phyloP scores from a whole-genome alignment of 2,797 vertebrate genomes.

The Choloepus didactylus region DNA sequence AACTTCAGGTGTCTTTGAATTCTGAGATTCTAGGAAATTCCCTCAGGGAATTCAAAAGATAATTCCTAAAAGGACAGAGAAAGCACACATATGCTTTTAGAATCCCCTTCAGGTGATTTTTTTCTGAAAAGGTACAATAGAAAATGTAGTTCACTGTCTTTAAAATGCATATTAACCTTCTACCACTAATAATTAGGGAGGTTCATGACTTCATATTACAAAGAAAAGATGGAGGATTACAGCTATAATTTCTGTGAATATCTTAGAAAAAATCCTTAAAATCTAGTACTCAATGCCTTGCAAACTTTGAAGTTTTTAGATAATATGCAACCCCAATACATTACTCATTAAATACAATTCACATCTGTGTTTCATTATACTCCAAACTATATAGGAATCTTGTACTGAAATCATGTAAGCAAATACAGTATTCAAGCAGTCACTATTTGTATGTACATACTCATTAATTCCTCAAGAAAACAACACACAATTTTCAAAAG shows the following conservation, averaged over 20 bases:
- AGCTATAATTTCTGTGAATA: conserved; percentile 82
- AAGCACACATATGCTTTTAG: conserved; percentile 82
- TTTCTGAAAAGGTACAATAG: conserved; percentile 80
- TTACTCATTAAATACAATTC: conserved; percentile 91
- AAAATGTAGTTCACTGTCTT: conserved; percentile 78
- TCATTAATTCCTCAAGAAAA: conserved; percentile 92
- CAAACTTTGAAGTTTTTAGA: conserved; percentile 84
- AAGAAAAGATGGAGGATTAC: conserved; percentile 80
- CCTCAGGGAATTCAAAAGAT: conserved; percentile 85
- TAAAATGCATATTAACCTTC: conserved; percentile 81
- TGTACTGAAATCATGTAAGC: conserved; percentile 96
- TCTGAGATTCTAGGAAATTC: conserved; percentile 84
- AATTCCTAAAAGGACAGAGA: conserved; percentile 84
- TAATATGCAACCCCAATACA: conserved; percentile 87
- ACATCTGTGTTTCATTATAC: conserved; percentile 93
- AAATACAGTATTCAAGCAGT: conserved; percentile 95
- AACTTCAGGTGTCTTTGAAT: conserved; percentile 83
- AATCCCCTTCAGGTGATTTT: conserved; percentile 79
- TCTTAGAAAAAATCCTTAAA: conserved; percentile 84
- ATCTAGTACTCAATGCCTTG: conserved; percentile 84
- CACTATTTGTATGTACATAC: conserved; percentile 96
- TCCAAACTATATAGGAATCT: conserved; percentile 99
- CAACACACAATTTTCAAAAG: conserved; percentile 92
- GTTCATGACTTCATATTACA: conserved; percentile 79
- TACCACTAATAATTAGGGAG: conserved; percentile 74